These are phyloP conservation scores for Rhynchonycteris naso DNA, from an alignment of 2,797 vertebrate species.

Conservation along the genomic window DNA sequence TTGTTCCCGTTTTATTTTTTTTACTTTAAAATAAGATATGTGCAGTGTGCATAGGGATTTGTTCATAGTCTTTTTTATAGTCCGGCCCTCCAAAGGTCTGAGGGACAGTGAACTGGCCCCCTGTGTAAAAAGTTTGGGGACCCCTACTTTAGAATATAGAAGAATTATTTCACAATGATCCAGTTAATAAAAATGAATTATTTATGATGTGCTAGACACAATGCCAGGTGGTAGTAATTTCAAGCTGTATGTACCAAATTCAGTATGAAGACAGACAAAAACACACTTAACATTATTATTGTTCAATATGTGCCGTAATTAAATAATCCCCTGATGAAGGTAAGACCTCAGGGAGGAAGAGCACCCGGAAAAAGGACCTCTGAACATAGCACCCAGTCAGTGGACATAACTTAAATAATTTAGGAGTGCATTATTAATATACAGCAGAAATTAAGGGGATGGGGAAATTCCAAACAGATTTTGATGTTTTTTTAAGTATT, in stretches of 20 bases:
- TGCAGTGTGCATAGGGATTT: too few relatives aligned
- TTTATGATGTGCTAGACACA: background rate
- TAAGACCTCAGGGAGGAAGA: background rate
- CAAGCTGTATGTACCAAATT: background rate
- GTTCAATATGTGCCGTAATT: background rate
- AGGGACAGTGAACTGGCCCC: too few relatives aligned
- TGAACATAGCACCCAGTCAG: background rate
- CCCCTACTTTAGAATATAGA: background rate
- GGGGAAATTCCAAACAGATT: conserved; percentile 11
- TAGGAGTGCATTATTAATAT: conserved; percentile 37
- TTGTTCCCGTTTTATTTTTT: too few relatives aligned
- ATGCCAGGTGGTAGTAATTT: background rate
- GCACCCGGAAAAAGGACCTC: background rate
- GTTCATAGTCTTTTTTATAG: too few relatives aligned
- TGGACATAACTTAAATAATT: background rate
- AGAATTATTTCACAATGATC: background rate
- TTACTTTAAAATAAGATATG: too few relatives aligned
- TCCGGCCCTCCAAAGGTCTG: too few relatives aligned
- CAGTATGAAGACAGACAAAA: background rate
- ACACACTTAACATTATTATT: background rate
- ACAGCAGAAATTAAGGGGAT: conserved; percentile 25
- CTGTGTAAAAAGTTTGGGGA: too few relatives aligned
- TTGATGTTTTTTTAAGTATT: conserved; percentile 30
- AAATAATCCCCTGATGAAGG: background rate
- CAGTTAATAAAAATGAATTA: background rate